These are phyloP conservation scores for Tringa solitaria DNA, from an alignment of 2,113 vertebrate genomes.

Conservation along the genomic window DNA sequence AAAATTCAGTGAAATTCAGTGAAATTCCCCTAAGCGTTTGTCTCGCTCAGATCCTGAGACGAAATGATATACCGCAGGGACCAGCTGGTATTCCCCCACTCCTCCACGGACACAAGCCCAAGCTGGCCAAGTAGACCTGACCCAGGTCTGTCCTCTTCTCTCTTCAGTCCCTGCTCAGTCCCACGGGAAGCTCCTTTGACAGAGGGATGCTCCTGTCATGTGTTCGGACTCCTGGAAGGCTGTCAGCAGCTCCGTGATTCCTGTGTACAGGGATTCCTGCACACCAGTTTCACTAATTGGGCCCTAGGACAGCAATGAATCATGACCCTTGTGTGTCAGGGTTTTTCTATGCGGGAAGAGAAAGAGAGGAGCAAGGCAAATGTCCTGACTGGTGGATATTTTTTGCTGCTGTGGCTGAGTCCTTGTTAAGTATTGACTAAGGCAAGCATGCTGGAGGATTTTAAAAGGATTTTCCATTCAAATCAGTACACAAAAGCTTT, in stretches of 20 bases:
- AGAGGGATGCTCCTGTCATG: not conserved
- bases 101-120: not conserved
- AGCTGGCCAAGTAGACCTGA: too few species aligned
- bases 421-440: conserved; percentile 19
- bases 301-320: not conserved
- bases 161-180: not conserved
- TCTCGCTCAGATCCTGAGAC: not conserved
- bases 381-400: not conserved
- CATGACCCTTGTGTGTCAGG: not conserved
- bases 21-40: not conserved
- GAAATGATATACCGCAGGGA: not conserved
- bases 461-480: conserved; percentile 51
- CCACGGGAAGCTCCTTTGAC: not conserved
- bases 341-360: not conserved
- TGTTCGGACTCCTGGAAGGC: not conserved
- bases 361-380: not conserved
- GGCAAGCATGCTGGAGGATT: conserved; percentile 13
- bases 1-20: too few species aligned
- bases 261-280: not conserved
- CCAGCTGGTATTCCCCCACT: conserved; percentile 42
- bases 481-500: conserved; percentile 33
- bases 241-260: not conserved
- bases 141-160: not conserved
- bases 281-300: not conserved
- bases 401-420: conserved; percentile 4